These are phyloP conservation scores for Orgyia antiqua DNA, from an alignment of 2,888 invertebrate species.

Conservation along the genomic window DNA sequence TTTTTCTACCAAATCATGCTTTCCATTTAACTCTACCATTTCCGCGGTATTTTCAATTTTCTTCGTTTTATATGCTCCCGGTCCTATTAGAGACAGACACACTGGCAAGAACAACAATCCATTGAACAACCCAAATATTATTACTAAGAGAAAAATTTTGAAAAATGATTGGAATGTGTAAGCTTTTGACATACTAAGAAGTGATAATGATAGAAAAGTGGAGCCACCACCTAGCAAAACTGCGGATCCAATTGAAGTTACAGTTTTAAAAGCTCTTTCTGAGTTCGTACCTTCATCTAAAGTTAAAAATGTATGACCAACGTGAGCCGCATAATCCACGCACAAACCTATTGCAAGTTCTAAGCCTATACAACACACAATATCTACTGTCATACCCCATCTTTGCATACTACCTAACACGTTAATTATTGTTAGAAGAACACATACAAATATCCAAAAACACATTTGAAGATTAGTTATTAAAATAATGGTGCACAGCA, in stretches of 20 bases:
- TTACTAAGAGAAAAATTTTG: constrained; percentile 86
- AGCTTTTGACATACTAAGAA: constrained; percentile 83
- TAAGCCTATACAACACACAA: constrained; percentile 88
- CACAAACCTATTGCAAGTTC: constrained; percentile 89
- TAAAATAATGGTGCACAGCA: constrained; percentile 85
- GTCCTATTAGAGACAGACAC: constrained; percentile 85
- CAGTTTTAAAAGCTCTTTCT: constrained; percentile 80
- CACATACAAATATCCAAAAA: constrained; percentile 87
- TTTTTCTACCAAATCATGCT: constrained; percentile 33
- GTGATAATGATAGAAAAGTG: constrained; percentile 84
- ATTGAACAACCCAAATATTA: constrained; percentile 87
- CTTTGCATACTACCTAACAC: constrained; percentile 88
- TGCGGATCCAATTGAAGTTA: constrained; percentile 85
- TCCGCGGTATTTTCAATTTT: constrained; percentile 38
- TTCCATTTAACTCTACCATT: constrained; percentile 54
- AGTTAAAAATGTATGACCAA: constrained; percentile 88
- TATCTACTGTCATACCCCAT: constrained; percentile 90
- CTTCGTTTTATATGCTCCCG: constrained; percentile 64
- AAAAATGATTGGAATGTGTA: constrained; percentile 88
- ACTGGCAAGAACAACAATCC: constrained; percentile 87
- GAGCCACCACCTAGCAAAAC: constrained; percentile 88
- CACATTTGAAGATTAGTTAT: constrained; percentile 88
- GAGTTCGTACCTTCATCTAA: constrained; percentile 69
- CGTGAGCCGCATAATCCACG: constrained; percentile 90
- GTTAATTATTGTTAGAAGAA: constrained; percentile 84